A percentile compares a stretch with the other conserved stretches of the same genome.
Evolutionary conservation across 2,797 vertebrate genomes (phyloP).

Genomic region (Diglossa cyanea): DNA sequence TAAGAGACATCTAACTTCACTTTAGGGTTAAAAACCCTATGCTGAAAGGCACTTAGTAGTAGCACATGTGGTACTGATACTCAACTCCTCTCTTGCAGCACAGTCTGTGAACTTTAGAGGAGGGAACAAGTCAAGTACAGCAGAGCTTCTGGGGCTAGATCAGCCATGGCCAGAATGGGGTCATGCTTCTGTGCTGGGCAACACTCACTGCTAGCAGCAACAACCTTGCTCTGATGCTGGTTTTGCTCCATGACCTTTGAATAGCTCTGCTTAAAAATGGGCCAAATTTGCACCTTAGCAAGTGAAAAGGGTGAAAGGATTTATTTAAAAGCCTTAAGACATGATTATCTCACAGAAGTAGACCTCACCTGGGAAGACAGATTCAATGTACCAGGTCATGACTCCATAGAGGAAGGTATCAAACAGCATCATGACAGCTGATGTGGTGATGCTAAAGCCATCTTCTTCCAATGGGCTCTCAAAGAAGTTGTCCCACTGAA

Average conservation of each 20-base stretch:
- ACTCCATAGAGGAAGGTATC: slow-evolving; percentile 89
- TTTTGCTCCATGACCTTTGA: background rate
- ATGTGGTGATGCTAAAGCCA: slow-evolving; percentile 91
- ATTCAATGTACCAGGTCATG: slow-evolving; percentile 98
- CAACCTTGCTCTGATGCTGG: background rate
- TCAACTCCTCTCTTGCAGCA: background rate
- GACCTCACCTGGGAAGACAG: slow-evolving; percentile 91
- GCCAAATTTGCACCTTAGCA: background rate
- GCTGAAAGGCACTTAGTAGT: background rate
- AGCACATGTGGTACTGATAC: background rate
- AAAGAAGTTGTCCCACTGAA: slow-evolving; percentile 95
- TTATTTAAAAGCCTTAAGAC: background rate
- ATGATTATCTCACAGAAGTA: background rate
- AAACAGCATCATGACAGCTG: slow-evolving; percentile 91
- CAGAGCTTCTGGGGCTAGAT: background rate
- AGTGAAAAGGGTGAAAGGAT: background rate
- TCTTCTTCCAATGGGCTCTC: slow-evolving; percentile 89
- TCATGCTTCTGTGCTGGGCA: background rate
- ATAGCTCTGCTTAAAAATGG: background rate
- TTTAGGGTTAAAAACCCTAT: background rate
- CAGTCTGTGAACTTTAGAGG: background rate
- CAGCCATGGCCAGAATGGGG: background rate
- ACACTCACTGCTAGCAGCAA: background rate
- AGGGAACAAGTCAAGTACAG: background rate
- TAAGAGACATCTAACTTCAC: background rate